A percentile compares a stretch with the other conserved stretches of the same genome.
These are phyloP conservation scores for Drosophila nebulosa DNA, from an alignment of 1,140 invertebrate genomes.

Conservation along the genomic window DNA sequence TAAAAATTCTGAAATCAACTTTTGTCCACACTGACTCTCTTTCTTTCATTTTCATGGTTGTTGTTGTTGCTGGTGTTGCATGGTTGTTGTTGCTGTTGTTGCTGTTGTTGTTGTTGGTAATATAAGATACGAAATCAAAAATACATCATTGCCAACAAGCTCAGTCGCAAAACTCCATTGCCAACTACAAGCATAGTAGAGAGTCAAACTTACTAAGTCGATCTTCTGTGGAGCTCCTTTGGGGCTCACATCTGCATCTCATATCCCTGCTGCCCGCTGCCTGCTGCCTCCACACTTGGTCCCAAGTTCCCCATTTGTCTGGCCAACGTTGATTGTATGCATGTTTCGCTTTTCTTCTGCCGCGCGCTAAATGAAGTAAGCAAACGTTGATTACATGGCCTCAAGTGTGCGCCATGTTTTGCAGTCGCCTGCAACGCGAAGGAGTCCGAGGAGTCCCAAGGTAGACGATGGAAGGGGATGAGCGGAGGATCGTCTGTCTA, in stretches of 20 bases:
- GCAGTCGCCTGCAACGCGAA: slow-evolving; percentile 18
- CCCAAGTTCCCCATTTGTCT: slow-evolving; percentile 5
- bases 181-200: slow-evolving; percentile 29
- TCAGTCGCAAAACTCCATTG: slow-evolving; percentile 18
- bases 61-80: slow-evolving; percentile 31
- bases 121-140: slow-evolving; percentile 80
- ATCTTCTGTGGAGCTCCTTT: neutral
- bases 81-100: too few relatives aligned
- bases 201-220: neutral
- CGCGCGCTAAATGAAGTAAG: slow-evolving; percentile 78
- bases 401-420: slow-evolving; percentile 69
- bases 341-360: slow-evolving; percentile 78
- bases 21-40: slow-evolving; percentile 17
- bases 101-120: too few relatives aligned
- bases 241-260: slow-evolving; percentile 41
- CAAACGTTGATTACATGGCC: slow-evolving; percentile 79
- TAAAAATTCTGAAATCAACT: slow-evolving; percentile 79
- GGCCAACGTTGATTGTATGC: slow-evolving; percentile 70
- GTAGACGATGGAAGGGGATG: neutral
- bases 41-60: slow-evolving; percentile 35
- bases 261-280: slow-evolving; percentile 1
- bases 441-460: neutral
- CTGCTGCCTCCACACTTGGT: neutral
- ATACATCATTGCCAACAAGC: slow-evolving; percentile 79
- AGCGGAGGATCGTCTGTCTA: slow-evolving; percentile 29